phyloP scores from a whole-genome alignment of 1,140 invertebrate species.

The Sitophilus oryzae region DNA sequence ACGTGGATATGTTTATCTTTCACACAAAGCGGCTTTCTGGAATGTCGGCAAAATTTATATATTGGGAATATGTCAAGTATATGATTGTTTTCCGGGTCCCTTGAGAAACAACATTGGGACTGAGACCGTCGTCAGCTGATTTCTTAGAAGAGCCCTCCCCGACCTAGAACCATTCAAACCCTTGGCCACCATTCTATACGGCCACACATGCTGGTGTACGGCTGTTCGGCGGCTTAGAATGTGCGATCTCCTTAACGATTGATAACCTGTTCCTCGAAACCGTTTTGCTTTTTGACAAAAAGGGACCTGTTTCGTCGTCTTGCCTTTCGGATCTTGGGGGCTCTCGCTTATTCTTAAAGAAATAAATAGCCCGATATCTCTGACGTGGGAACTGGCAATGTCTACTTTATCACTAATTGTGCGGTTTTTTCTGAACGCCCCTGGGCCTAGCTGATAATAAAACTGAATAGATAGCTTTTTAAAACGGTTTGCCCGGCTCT shows the following conservation, averaged over 20 bases:
- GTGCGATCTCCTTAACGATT: conserved; percentile 7
- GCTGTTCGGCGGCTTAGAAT: conserved; percentile 1
- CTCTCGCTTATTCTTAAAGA: conserved; percentile 11
- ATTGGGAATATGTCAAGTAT: conserved; percentile 20
- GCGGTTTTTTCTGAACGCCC: conserved; percentile 5
- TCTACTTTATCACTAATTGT: conserved; percentile 19
- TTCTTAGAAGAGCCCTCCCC: conserved; percentile 12
- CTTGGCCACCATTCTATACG: background rate
- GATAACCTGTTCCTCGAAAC: conserved; percentile 17
- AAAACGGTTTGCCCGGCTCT: background rate
- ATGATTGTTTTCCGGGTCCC: conserved; percentile 19
- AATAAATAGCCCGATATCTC: conserved; percentile 13
- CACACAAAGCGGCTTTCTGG: background rate
- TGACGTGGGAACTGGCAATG: conserved; percentile 17
- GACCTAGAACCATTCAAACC: background rate
- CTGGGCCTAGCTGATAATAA: background rate
- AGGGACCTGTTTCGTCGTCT: conserved; percentile 7
- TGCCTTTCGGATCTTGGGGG: conserved; percentile 11
- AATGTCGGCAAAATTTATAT: conserved; percentile 4
- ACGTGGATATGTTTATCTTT: too few relatives aligned
- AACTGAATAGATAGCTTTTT: background rate
- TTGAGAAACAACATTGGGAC: conserved; percentile 15
- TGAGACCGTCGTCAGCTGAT: conserved; percentile 14
- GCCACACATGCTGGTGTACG: background rate
- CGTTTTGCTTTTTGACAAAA: conserved; percentile 13